Base-by-base conservation (phyloP, 1,140 invertebrate species). In the Neodiprion fabricii region DNA sequence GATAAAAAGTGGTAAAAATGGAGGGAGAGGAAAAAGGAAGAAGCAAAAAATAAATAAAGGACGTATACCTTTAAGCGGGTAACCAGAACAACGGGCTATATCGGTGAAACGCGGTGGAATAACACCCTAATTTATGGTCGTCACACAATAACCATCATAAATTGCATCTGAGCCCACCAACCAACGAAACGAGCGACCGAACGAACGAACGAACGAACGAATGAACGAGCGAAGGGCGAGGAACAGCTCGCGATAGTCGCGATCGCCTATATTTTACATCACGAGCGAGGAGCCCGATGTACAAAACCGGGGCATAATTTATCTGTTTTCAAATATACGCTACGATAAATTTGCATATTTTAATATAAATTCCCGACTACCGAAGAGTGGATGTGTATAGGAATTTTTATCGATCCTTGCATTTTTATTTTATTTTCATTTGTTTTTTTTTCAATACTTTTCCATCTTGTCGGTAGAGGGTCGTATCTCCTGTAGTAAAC, bases 131-230 rank as follows among this genome's bases (percentile, higher is more conserved):
- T 81, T 82, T 79, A 83, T 82, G 74, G 77, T 76, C 73, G 68
- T 74, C 77, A 76, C 74, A 81, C 82, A 83, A 82, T 81, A 76
- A 82, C 79, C 73, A 66, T 78, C 79, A 80, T 83, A 82, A 82
- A 83, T 81, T 79, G 71, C 74, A 77, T 72, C 67, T 70, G 69
- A 72, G 78, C 77, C 75, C 74, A 74, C 72, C 74, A 77, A 78
- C 74, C 71, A 77, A 78, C 71, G 74, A 72, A 74, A 70, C 74
- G 78, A 78, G 74, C 71, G 78, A 78, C 71, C 76, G 72, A 74
- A 70, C 73, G 75, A 75, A 79, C 79, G 17, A 75, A 79, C 79
- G 17, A n/a, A 71, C 74, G 78, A 78, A 74, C 70, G 78, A 77
- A 70, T 74, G 73, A 73, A 69, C 72, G 75, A 74, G 9, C 65